Base-by-base conservation (phyloP, 2,113 vertebrate species). In the Anoura caudifer region DNA sequence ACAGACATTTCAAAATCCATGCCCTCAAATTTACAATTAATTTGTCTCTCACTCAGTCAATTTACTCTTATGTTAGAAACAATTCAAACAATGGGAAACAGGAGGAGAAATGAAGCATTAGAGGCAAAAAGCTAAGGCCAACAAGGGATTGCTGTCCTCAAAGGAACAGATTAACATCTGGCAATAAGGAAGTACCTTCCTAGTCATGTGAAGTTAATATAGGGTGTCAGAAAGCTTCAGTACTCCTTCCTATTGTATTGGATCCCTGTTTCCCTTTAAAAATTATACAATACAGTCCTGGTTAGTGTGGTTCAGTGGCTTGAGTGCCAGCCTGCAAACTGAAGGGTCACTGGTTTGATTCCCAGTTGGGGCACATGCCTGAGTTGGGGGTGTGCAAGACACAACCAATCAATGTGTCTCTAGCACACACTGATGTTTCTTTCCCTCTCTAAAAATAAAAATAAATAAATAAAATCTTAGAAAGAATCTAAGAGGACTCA, bases 231-330 rank as follows among this genome's bases (percentile, higher is more conserved):
- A 95, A 87, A 87, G 20, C 38, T 91, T 94, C 17, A 88, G 38
- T 84, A 54, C 28, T 87, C 84, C 10, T 79, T 88, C 13, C 38
- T 79, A 84, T 33, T 88, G 5, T 50, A 92, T 2, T 16, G 22
- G 24, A 50, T 75, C 56, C 84, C 81, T 54, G 82, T 91, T 79
- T 52, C 45, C 38, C 24, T 91, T 95, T 88, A 91, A 84, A 91
- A 95, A 94, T 26, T 73, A 94, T 15, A 26, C 2, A 85, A 52
- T 47, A 61, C 26, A 84, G 41, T 28, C 28, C 28, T 31, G 61
- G 28, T 12, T 31, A 28, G 61, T 63, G 61, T 63, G 61, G 61
- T 28, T 31, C 28, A 61, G 59, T 31, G 59, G 59, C 4, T 28
- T 28, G 28, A 31, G 28, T 31, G 61, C 12, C 28, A 63, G 28